Evolutionary conservation across 2,113 vertebrate species (phyloP), one percentile per base, ranked within the genome.

Genomic region (Mesembrinibis cayennensis): DNA sequence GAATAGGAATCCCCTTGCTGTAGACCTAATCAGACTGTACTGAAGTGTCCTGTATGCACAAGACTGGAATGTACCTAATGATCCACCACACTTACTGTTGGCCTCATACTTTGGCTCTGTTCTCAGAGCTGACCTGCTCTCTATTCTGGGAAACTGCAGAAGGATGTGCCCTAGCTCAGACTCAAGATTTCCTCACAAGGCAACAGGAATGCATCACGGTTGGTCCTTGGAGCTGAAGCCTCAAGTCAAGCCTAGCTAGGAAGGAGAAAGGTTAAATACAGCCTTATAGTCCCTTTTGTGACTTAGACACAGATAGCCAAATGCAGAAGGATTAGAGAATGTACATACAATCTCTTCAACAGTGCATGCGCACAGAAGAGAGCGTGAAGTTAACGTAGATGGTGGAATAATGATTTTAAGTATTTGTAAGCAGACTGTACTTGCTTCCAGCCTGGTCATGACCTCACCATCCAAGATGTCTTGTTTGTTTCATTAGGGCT

Each of bases 151-250:
- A 53, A 55, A 21, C 30, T 80, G n/a, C 13, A 22, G 32, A 13
- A 53, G 32, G 38, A 22, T 13, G 13, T 11, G 7, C 6, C 27
- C 8, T 29, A 23, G 9, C 9, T 69, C 19, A 58, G 25, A 13
- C 11, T 55, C 38, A 32, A 11, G 25, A 11, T 36, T 40, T 71
- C 29, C 16, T 32, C n/a, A 21, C 4, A 59, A 55, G 42, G n/a
- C 63, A 58, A 26, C 3, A 36, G 0, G 1, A 65, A 45, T 27
- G 7, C 14, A 22, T 15, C 16, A 20, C 15, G 10, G 11, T 1
- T 65, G 17, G 2, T 67, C 69, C 44, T 40, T 55, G 19, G 21
- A 67, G 9, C 30, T 86, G 76, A 77, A 65, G 32, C 12, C 44
- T 77, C 32, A 47, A 62, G 36, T 34, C n/a, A 50, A 65, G 23